A percentile compares a stretch with the other conserved stretches of the same genome.
phyloP scores from a whole-genome alignment of 2,113 vertebrate genomes.

The Apaloderma vittatum region DNA sequence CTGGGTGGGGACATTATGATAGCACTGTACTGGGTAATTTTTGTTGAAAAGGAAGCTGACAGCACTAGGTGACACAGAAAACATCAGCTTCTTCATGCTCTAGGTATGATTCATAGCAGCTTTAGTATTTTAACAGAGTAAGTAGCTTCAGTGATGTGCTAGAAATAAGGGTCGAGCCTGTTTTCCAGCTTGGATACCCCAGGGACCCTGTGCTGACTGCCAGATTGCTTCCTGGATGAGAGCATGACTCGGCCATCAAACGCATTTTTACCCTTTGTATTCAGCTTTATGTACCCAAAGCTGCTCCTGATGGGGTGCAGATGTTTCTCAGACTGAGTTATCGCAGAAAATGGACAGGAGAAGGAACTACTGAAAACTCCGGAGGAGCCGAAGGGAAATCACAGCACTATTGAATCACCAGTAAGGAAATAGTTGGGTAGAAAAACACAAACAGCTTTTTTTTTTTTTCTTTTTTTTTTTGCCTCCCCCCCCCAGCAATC shows the following conservation, averaged over 20 bases:
- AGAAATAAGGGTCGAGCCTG: not conserved
- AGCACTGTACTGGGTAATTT: not conserved
- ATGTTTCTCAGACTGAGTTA: conserved; percentile 38
- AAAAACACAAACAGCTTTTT: not conserved
- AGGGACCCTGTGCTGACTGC: not conserved
- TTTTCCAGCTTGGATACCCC: not conserved
- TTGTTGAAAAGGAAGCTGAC: not conserved
- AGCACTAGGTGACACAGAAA: not conserved
- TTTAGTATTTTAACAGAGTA: not conserved
- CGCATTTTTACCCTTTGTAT: conserved; percentile 15
- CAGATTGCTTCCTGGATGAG: conserved; percentile 49
- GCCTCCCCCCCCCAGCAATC: not conserved
- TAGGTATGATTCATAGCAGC: not conserved
- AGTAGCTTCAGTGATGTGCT: not conserved
- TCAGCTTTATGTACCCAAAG: conserved; percentile 34
- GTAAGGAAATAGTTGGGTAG: not conserved
- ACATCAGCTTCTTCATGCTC: not conserved
- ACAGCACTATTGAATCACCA: fast-evolving
- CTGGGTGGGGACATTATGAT: not conserved
- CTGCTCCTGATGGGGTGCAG: conserved; percentile 46
- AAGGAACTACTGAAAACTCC: conserved; percentile 13
- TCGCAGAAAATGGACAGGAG: not conserved
- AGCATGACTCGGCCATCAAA: not conserved
- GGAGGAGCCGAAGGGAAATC: not conserved
- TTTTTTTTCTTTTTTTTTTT: not conserved